These are phyloP conservation scores for Zoanthus sociatus DNA, from an alignment of 92 coral and sea anemone genomes.

Conservation along the genomic window DNA sequence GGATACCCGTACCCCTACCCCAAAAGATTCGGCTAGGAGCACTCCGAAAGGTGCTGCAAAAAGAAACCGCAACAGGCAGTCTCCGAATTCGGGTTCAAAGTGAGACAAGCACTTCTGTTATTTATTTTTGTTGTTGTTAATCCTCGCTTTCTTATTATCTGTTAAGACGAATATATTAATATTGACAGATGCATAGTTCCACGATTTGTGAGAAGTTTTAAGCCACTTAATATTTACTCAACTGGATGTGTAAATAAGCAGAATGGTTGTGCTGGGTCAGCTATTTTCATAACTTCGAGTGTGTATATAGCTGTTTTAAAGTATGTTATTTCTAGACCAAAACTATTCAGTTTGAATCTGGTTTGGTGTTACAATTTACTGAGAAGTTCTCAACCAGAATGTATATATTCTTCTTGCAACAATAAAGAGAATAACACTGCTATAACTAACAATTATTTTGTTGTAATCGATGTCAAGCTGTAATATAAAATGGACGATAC, in stretches of 20 bases:
- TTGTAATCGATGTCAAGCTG: neutral
- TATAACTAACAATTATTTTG: neutral
- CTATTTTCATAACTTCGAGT: neutral
- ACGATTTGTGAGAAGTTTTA: neutral
- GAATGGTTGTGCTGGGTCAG: neutral
- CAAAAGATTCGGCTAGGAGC: constrained; percentile 20
- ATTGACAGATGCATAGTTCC: neutral
- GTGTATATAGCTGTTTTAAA: neutral
- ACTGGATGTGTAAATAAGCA: neutral
- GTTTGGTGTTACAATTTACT: neutral
- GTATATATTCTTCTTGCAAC: neutral
- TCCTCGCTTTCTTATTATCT: neutral
- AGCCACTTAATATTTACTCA: neutral
- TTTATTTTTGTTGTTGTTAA: neutral
- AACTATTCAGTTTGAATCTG: neutral
- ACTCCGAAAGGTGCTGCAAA: constrained; percentile 33
- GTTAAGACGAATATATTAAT: neutral
- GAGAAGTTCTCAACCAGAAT: neutral
- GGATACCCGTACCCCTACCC: constrained; percentile 31
- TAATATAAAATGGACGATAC: neutral
- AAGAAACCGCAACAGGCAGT: neutral
- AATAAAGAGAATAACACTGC: neutral
- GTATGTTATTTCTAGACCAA: neutral
- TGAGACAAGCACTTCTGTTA: neutral
- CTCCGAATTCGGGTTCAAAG: constrained; percentile 8